Conservation (phyloP, 2,797 vertebrate species). For the Champsocephalus gunnari region DNA sequence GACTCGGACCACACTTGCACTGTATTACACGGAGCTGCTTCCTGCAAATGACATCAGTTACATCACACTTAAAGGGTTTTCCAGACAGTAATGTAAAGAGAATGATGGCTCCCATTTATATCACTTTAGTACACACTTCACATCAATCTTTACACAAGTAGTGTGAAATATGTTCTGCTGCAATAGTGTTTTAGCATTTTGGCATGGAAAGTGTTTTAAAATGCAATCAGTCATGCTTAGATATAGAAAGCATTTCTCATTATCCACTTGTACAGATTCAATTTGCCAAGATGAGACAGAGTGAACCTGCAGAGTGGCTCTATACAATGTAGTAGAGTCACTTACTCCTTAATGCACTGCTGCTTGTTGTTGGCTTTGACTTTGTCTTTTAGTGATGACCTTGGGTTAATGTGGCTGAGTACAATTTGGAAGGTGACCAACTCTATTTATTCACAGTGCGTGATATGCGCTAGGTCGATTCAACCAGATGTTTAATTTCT, state of each 20-base stretch:
- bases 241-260: conserved; percentile 54
- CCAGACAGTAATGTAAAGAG: background rate
- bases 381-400: conserved; percentile 48
- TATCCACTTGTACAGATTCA: conserved; percentile 37
- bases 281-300: conserved; percentile 33
- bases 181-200: conserved; percentile 11
- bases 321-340: conserved; percentile 24
- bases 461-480: conserved; percentile 32
- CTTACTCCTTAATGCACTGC: conserved; percentile 37
- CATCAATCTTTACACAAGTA: background rate
- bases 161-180: conserved; percentile 23
- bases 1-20: background rate
- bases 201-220: conserved; percentile 10
- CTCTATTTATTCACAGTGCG: conserved; percentile 33
- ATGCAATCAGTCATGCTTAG: conserved; percentile 47
- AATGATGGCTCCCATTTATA: conserved; percentile 27
- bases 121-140: conserved; percentile 24
- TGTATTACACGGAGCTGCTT: background rate
- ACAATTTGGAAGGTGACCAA: conserved; percentile 51
- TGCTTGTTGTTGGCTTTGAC: conserved; percentile 34
- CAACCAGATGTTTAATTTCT: conserved; percentile 41
- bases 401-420: conserved; percentile 40
- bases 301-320: conserved; percentile 14
- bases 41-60: background rate
- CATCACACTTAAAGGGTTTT: conserved; percentile 5